phyloP scores from a whole-genome alignment of 2,888 invertebrate species.

The Drosophila tanythrix region DNA sequence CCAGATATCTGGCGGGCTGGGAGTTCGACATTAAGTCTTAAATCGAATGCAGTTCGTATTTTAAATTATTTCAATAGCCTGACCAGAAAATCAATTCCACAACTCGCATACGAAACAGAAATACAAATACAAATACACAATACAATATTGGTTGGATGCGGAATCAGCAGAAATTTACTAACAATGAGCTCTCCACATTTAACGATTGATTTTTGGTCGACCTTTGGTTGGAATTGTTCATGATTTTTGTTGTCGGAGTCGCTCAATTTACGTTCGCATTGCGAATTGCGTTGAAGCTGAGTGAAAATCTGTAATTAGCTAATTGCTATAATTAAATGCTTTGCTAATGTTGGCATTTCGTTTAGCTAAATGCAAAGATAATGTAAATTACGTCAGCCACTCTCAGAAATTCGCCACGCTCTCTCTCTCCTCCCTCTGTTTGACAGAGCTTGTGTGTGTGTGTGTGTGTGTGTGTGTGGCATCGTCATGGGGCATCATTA shows the following conservation, averaged over 20 bases:
- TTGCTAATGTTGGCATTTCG: constrained; percentile 76
- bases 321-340: constrained; percentile 82
- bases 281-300: constrained; percentile 48
- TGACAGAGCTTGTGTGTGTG: not conserved
- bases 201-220: constrained; percentile 65
- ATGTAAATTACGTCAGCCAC: constrained; percentile 69
- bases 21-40: constrained; percentile 29
- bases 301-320: constrained; percentile 80
- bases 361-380: constrained; percentile 71
- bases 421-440: not conserved
- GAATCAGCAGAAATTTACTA: constrained; percentile 45
- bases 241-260: constrained; percentile 26
- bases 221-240: constrained; percentile 11
- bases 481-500: constrained; percentile 68
- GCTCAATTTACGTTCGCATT: constrained; percentile 44
- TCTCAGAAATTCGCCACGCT: constrained; percentile 2
- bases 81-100: constrained; percentile 37
- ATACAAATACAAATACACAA: constrained; percentile 18
- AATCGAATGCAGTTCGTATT: constrained; percentile 43
- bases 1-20: constrained; percentile 15
- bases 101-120: constrained; percentile 4
- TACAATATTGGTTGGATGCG: constrained; percentile 29
- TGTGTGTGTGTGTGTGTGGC: constrained; percentile 22
- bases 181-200: constrained; percentile 30
- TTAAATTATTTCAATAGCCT: constrained; percentile 39